Percentiles rank a stretch among this genome's conserved stretches.
Evolutionary conservation across 2,113 vertebrate genomes (phyloP).

Genomic region (Sisor rabdophorus): DNA sequence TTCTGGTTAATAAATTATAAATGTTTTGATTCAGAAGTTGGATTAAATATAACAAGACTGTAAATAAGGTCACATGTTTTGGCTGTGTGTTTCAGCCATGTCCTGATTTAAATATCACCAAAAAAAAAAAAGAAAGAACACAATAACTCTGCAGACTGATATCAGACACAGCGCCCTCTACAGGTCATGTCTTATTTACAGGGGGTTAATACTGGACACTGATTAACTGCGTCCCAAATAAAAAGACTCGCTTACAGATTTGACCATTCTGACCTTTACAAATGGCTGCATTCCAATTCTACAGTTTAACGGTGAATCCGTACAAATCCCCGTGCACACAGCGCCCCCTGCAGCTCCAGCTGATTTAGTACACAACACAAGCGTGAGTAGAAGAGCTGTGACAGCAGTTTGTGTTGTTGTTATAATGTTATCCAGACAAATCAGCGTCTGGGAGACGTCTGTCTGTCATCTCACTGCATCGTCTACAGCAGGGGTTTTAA

Average conservation of each 20-base stretch:
- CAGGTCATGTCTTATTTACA: background rate
- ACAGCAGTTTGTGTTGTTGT: background rate
- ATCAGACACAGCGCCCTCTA: background rate
- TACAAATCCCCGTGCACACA: background rate
- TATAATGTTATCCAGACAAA: no score
- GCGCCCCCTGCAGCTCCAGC: background rate
- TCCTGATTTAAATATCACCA: background rate
- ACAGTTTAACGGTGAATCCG: background rate
- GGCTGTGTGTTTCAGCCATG: background rate
- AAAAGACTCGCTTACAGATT: background rate
- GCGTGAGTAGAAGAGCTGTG: background rate
- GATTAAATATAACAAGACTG: background rate
- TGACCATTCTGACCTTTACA: background rate
- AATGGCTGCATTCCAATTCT: background rate
- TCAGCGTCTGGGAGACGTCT: no score
- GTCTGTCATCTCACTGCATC: no score
- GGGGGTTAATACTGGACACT: background rate
- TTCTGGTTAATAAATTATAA: slow-evolving; percentile 5
- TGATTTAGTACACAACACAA: background rate
- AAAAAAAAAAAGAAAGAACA: background rate
- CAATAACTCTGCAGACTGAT: background rate
- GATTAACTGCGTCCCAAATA: background rate
- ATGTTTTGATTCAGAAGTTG: background rate
- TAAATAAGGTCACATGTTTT: background rate
- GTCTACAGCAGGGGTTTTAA: background rate